phyloP scores from a whole-genome alignment of 1,140 invertebrate genomes.

The Lepidurus couesii region DNA sequence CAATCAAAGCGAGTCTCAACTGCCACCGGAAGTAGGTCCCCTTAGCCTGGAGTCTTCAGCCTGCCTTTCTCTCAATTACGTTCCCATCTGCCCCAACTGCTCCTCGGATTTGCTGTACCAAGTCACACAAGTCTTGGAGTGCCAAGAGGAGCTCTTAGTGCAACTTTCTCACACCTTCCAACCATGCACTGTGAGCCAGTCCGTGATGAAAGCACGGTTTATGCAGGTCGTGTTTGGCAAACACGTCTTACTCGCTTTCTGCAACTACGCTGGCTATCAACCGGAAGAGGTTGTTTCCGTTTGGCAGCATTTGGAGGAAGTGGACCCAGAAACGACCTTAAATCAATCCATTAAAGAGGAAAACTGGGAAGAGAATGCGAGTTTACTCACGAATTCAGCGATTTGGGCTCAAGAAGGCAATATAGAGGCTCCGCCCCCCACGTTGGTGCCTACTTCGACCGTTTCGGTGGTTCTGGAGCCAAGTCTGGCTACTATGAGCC shows the following conservation, averaged over 20 bases:
- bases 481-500: neutral
- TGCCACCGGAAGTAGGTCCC: neutral
- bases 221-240: constrained; percentile 12
- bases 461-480: neutral
- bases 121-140: neutral
- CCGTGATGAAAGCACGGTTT: neutral
- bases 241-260: constrained; percentile 9
- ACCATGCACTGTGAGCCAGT: neutral
- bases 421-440: neutral
- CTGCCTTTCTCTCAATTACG: constrained; percentile 9
- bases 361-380: neutral
- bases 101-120: neutral
- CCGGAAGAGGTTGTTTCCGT: neutral
- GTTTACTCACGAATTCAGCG: neutral
- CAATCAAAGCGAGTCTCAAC: neutral
- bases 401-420: neutral
- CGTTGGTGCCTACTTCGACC: neutral
- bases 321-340: neutral
- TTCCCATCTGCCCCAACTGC: constrained; percentile 1
- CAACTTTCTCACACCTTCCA: neutral
- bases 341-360: neutral
- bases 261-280: neutral
- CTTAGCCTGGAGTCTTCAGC: neutral
- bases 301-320: neutral
- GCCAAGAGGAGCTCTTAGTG: neutral